Evolutionary conservation across 2,888 invertebrate genomes (phyloP).

Genomic region (Drosophila eohydei): DNA sequence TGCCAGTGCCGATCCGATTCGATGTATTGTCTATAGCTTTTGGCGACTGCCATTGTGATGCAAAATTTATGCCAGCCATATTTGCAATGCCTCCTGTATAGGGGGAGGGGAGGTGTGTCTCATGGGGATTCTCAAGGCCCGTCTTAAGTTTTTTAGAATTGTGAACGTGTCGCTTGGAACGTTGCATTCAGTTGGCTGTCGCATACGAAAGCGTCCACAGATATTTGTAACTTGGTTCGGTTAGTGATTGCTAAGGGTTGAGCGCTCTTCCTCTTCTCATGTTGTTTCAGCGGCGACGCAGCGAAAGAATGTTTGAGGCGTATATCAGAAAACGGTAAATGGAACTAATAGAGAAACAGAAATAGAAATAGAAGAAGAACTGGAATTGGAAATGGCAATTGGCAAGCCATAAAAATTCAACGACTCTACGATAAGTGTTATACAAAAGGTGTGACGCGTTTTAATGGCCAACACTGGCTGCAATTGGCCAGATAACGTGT

Average conservation of each 20-base stretch:
- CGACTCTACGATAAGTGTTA: constrained; percentile 31
- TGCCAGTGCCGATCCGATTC: constrained; percentile 64
- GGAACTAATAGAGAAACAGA: constrained; percentile 18
- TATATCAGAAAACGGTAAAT: constrained; percentile 80
- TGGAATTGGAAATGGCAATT: constrained; percentile 14
- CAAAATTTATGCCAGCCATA: constrained; percentile 65
- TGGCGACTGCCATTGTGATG: constrained; percentile 47
- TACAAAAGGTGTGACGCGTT: constrained; percentile 23
- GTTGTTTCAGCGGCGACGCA: constrained; percentile 64
- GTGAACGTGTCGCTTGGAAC: constrained; percentile 31
- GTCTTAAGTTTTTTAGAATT: constrained; percentile 20
- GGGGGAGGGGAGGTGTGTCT: background rate
- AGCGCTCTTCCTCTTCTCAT: constrained; percentile 42
- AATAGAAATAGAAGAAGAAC: constrained; percentile 8
- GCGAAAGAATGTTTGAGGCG: constrained; percentile 79
- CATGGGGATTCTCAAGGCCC: background rate
- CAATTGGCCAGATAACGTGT: constrained; percentile 39
- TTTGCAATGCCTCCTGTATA: constrained; percentile 31
- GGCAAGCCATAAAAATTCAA: constrained; percentile 39
- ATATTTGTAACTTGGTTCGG: constrained; percentile 29
- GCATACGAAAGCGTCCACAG: constrained; percentile 57
- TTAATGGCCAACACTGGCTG: constrained; percentile 34
- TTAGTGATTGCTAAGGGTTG: constrained; percentile 26
- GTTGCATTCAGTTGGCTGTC: constrained; percentile 66
- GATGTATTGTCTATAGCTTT: constrained; percentile 61